Evolutionary conservation across 2,797 vertebrate species (phyloP), one percentile per base, ranked within the genome.

Genomic region (Lepilemur ruficaudatus): DNA sequence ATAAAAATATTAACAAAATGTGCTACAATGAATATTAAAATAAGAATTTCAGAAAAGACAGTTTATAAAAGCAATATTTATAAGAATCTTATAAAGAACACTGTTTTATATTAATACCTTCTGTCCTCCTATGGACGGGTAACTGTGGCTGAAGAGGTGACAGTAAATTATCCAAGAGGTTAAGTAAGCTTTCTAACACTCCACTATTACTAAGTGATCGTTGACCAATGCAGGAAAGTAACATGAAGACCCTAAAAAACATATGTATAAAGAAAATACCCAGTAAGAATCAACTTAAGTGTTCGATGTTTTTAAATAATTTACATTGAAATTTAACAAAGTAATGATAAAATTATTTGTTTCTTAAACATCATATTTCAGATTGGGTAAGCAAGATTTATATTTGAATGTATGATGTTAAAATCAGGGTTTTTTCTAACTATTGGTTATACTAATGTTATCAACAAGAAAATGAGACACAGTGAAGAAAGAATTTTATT

Each of bases 161-260:
- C 87, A 99, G 98, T 96, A 99, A 98, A 96, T 98, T 99, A 99
- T 99, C 99, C 98, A 99, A 98, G 11, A 99, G 99, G 98, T 99
- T 99, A 75, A 99, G 99, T 81, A 99, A 99, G 72, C 99, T 99
- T 99, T 99, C 99, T 94, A 99, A 97, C 89, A 99, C 99, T 32
- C 99, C 99, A 93, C 99, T 99, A 98, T 99, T 99, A 98, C 99
- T 99, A 97, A 99, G 98, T 17, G 99, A 99, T 98, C 99, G 99
- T 98, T 99, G 99, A 98, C 99, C 99, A 97, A 99, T 99, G 98
- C 99, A 99, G 97, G 99, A 99, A 98, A 99, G 99, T 86, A 99
- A 99, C 99, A 99, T 99, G 98, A 99, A 99, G 92, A 99, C 99
- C 97, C 99, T 99, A 98, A 97, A 96, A 63, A 98, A 97, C 89